These are phyloP conservation scores for Xiphias gladius DNA, from an alignment of 2,113 vertebrate species.

Conservation along the genomic window DNA sequence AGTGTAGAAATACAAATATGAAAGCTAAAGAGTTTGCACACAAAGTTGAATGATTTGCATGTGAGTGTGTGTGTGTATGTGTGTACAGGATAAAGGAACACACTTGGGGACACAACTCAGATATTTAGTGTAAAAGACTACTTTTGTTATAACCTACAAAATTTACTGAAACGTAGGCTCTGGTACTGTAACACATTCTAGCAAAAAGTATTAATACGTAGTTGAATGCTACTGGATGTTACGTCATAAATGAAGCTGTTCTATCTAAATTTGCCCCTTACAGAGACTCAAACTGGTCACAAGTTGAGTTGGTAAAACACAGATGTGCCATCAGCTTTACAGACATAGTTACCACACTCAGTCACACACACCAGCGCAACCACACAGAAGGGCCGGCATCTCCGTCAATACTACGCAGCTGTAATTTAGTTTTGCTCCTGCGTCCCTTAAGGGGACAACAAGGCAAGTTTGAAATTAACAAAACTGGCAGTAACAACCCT, in stretches of 20 bases:
- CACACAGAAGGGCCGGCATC: constrained; percentile 49
- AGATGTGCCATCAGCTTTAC: constrained; percentile 40
- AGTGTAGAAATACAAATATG: neutral
- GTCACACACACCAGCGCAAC: constrained; percentile 27
- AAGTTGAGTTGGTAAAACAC: constrained; percentile 46
- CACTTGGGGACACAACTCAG: neutral
- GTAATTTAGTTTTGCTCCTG: constrained; percentile 71
- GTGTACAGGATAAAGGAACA: neutral
- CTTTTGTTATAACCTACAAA: neutral
- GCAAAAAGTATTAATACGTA: neutral
- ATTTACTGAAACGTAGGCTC: neutral
- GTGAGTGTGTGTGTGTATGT: constrained; percentile 2
- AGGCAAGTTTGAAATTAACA: constrained; percentile 77
- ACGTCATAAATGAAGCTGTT: constrained; percentile 10
- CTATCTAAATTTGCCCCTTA: neutral
- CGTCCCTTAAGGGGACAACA: constrained; percentile 74
- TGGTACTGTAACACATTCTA: neutral
- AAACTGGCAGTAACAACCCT: constrained; percentile 75
- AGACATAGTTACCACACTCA: constrained; percentile 39
- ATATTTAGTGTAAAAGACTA: neutral
- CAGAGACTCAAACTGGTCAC: neutral
- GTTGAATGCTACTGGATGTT: neutral
- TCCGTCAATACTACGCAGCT: constrained; percentile 69
- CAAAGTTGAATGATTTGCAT: neutral
- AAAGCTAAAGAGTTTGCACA: neutral